These are phyloP conservation scores for Plotosus lineatus DNA, from an alignment of 2,113 vertebrate genomes.

Conservation along the genomic window DNA sequence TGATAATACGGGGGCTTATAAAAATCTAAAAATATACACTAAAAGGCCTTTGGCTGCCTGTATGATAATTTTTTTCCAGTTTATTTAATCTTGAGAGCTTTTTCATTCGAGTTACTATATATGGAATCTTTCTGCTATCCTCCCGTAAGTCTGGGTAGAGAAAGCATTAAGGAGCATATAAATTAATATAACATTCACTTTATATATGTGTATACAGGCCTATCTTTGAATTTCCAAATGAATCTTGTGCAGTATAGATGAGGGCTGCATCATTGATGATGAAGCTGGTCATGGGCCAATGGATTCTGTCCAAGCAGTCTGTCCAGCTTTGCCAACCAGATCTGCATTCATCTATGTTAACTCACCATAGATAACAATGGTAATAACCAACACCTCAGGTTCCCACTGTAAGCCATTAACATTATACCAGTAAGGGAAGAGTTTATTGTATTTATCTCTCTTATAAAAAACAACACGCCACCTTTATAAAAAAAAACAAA, in stretches of 20 bases:
- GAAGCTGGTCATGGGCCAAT: background rate
- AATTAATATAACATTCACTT: background rate
- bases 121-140: background rate
- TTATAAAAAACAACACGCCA: background rate
- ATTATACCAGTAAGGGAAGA: background rate
- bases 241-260: background rate
- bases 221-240: background rate
- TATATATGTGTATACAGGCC: background rate
- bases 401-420: background rate
- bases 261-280: background rate
- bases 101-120: constrained; percentile 12
- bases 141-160: background rate
- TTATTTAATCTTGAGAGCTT: constrained; percentile 28
- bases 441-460: background rate
- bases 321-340: background rate
- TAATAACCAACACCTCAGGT: background rate
- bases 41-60: constrained; percentile 16
- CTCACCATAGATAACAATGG: background rate
- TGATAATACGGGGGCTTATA: background rate
- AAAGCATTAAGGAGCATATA: background rate
- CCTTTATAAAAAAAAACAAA: background rate
- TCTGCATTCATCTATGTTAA: background rate
- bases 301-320: background rate
- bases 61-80: constrained; percentile 13
- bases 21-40: constrained; percentile 17